phyloP scores from a whole-genome alignment of 2,113 vertebrate genomes.

The Hypanus sabinus region DNA sequence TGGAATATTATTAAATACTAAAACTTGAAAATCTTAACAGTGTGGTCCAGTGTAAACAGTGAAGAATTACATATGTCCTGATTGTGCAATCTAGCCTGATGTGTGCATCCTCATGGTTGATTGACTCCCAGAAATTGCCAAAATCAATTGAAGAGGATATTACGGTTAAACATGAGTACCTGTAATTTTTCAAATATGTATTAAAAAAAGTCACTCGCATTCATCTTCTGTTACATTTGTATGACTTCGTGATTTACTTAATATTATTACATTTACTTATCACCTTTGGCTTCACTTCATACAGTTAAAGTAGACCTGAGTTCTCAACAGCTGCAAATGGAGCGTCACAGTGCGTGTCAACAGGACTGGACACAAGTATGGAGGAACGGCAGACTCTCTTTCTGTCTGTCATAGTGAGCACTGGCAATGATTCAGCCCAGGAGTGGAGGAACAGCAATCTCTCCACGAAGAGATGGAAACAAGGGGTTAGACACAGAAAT shows the following conservation, averaged over 20 bases:
- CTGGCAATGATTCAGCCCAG: too few relatives aligned
- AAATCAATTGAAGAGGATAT: not conserved
- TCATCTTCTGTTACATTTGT: not conserved
- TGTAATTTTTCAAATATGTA: not conserved
- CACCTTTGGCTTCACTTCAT: not conserved
- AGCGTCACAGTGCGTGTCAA: too few relatives aligned
- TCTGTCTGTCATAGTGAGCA: too few relatives aligned
- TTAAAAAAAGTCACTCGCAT: not conserved
- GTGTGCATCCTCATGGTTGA: not conserved
- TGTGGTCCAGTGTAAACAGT: not conserved
- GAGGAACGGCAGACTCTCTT: too few relatives aligned
- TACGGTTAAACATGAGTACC: not conserved
- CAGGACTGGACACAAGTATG: too few relatives aligned
- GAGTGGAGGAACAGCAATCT: too few relatives aligned
- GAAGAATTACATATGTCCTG: not conserved
- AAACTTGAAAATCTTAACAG: not conserved
- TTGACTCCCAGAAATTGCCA: not conserved
- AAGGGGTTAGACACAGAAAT: too few relatives aligned
- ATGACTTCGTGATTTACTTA: not conserved
- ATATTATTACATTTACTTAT: not conserved
- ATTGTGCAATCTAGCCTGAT: not conserved
- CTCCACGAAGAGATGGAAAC: too few relatives aligned
- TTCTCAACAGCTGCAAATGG: not conserved
- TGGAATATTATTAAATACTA: not conserved
- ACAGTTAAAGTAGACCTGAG: not conserved